Percentiles rank a stretch among this genome's conserved stretches.
Evolutionary conservation across 2,888 invertebrate genomes (phyloP).

Genomic region (Tupiocoris notatus): DNA sequence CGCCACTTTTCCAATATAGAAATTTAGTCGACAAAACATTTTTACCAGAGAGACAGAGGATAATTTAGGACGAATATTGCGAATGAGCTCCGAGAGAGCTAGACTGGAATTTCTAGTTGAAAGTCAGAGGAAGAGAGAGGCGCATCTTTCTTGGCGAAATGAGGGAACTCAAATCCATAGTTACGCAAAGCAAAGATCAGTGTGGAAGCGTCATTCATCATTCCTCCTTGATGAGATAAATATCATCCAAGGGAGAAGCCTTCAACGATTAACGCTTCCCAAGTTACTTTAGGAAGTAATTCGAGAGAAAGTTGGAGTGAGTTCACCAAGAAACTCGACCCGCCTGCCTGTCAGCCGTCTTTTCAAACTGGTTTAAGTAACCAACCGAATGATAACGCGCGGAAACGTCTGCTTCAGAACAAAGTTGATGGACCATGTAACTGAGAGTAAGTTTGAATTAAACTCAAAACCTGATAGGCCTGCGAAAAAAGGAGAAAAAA

Average conservation of each 20-base stretch:
- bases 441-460: background rate
- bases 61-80: too few species aligned
- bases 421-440: background rate
- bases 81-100: too few species aligned
- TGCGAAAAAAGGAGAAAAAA: too few species aligned
- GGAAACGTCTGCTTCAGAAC: background rate
- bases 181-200: background rate
- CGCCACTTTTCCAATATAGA: too few species aligned
- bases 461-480: background rate
- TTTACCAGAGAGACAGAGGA: too few species aligned
- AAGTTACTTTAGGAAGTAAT: slow-evolving; percentile 18
- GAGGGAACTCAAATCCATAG: too few species aligned
- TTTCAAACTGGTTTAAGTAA: background rate
- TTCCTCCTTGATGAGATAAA: slow-evolving; percentile 6
- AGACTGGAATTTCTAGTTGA: too few species aligned
- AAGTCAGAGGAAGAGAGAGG: too few species aligned
- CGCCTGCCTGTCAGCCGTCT: background rate
- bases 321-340: background rate
- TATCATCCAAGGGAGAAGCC: background rate
- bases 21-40: too few species aligned
- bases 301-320: background rate
- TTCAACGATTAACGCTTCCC: slow-evolving; percentile 13
- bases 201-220: slow-evolving; percentile 9
- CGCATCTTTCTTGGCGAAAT: too few species aligned
- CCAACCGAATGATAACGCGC: background rate